Evolutionary conservation across 2,797 vertebrate genomes (phyloP).

Genomic region (Meda fulgida): DNA sequence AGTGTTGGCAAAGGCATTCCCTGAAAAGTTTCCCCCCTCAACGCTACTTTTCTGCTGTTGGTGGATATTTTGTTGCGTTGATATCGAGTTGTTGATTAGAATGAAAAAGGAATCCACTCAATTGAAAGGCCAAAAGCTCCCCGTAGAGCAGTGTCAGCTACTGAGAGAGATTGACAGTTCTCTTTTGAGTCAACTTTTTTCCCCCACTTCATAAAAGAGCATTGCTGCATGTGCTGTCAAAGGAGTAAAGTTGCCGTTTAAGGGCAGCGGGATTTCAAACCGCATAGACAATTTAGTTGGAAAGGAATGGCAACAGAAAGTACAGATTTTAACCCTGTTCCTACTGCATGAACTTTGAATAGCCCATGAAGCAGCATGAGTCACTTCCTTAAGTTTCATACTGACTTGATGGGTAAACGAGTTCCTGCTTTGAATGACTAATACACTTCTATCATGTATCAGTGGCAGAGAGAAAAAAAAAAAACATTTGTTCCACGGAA

Average conservation of each 20-base stretch:
- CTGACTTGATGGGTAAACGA: conserved; percentile 54
- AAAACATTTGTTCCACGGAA: conserved; percentile 45
- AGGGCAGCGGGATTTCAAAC: conserved; percentile 47
- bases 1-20: conserved; percentile 77
- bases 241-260: conserved; percentile 70
- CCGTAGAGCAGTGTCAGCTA: conserved; percentile 71
- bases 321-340: conserved; percentile 31
- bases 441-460: conserved; percentile 46
- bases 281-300: conserved; percentile 35
- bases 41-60: conserved; percentile 76
- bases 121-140: conserved; percentile 67
- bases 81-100: conserved; percentile 83
- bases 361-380: conserved; percentile 54
- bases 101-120: conserved; percentile 74
- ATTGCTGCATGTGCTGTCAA: conserved; percentile 69
- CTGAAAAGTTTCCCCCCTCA: conserved; percentile 72
- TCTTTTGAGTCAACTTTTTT: conserved; percentile 71
- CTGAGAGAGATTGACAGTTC: conserved; percentile 77
- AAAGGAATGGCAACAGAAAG: conserved; percentile 32
- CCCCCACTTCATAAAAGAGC: conserved; percentile 44
- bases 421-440: conserved; percentile 56
- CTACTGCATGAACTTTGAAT: conserved; percentile 44
- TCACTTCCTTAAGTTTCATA: conserved; percentile 60
- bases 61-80: conserved; percentile 77
- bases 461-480: conserved; percentile 44